These are phyloP conservation scores for Gonocerus acuteangulatus DNA, from an alignment of 2,888 invertebrate genomes.

Conservation along the genomic window DNA sequence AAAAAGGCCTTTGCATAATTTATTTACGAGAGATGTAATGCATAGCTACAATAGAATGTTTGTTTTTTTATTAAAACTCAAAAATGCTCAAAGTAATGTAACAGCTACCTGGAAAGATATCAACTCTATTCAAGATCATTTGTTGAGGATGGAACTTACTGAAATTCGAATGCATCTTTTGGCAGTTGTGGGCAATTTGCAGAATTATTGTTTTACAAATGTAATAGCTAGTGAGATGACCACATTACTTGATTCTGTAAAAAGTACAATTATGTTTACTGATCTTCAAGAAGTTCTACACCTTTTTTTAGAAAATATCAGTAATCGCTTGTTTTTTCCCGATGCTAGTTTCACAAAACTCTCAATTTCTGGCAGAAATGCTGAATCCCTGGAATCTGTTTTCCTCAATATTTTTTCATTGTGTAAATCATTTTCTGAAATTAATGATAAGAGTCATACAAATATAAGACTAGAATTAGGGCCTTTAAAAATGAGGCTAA, in stretches of 20 bases:
- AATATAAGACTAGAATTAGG: neutral
- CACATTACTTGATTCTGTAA: constrained; percentile 1
- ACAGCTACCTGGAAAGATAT: constrained; percentile 70
- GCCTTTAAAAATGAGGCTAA: neutral
- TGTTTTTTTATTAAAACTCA: constrained; percentile 67
- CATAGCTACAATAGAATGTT: constrained; percentile 79
- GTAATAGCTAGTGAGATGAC: constrained; percentile 30
- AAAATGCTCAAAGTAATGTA: constrained; percentile 75
- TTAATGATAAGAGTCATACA: neutral
- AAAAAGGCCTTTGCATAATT: constrained; percentile 79
- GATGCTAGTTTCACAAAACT: neutral
- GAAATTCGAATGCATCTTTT: constrained; percentile 21
- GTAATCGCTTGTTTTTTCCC: constrained; percentile 3
- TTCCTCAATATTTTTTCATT: constrained; percentile 8
- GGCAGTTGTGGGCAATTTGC: constrained; percentile 27
- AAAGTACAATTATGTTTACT: constrained; percentile 25
- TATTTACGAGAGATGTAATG: constrained; percentile 72
- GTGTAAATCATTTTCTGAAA: constrained; percentile 6
- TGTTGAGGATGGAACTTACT: constrained; percentile 6
- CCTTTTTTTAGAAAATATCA: constrained; percentile 8
- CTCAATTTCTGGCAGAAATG: neutral
- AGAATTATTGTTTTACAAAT: constrained; percentile 29
- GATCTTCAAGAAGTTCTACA: constrained; percentile 24
- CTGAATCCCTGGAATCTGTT: neutral
- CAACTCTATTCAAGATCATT: constrained; percentile 49